Conservation (phyloP, 2,888 invertebrate genomes). For the Hylaea fasciaria region DNA sequence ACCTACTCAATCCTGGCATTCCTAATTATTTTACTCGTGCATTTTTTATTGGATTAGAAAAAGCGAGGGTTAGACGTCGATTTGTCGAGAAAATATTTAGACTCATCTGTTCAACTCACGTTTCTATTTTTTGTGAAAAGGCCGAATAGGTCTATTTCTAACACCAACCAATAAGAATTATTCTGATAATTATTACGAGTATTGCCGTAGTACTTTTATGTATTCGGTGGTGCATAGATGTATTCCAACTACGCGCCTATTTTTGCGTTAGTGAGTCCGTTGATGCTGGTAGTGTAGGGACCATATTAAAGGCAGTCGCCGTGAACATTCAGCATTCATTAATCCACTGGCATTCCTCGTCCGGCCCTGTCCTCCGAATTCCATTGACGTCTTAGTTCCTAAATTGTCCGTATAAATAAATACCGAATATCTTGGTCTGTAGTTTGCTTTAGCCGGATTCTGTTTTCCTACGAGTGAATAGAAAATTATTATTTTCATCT, state of each 20-base stretch:
- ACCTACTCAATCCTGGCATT: too few species aligned
- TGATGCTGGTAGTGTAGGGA: constrained; percentile 5
- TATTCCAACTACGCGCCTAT: not conserved
- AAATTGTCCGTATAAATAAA: constrained; percentile 35
- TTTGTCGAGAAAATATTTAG: too few species aligned
- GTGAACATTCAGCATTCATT: constrained; percentile 23
- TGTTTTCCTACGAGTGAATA: not conserved
- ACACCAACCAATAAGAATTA: too few species aligned
- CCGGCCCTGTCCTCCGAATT: constrained; percentile 32
- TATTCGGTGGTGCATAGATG: not conserved
- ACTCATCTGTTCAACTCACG: too few species aligned
- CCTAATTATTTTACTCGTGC: too few species aligned
- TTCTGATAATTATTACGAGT: too few species aligned
- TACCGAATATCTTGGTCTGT: constrained; percentile 21
- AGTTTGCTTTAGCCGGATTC: constrained; percentile 20
- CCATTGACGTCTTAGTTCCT: constrained; percentile 35
- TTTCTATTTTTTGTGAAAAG: too few species aligned
- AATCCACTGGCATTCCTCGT: constrained; percentile 33
- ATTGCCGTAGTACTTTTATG: too few species aligned
- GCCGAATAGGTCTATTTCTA: too few species aligned
- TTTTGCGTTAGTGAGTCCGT: not conserved
- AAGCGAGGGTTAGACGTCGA: too few species aligned
- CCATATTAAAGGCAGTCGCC: constrained; percentile 15
- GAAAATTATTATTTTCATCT: too few species aligned
- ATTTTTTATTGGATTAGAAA: too few species aligned